phyloP scores from a whole-genome alignment of 1,140 invertebrate genomes.

The Luehdorfia chinensis region DNA sequence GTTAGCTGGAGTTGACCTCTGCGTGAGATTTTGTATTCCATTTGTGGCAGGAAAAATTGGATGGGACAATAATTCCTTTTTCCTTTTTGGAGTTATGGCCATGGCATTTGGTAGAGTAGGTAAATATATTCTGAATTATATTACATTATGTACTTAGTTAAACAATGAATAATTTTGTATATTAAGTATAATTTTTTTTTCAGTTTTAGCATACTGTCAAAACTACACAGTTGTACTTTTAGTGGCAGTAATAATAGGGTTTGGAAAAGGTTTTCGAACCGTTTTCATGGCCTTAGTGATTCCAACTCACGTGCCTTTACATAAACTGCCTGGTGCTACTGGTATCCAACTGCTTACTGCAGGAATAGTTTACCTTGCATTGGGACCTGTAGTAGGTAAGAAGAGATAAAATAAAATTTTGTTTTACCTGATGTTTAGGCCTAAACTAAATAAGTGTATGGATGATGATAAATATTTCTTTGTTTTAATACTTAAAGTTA shows the following conservation, averaged over 20 bases:
- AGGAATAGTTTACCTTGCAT: constrained; percentile 76
- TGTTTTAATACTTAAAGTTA: no score
- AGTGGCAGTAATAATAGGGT: constrained; percentile 79
- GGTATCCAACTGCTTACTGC: constrained; percentile 80
- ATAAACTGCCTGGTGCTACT: constrained; percentile 79
- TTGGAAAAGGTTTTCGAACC: constrained; percentile 80
- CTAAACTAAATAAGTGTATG: no score
- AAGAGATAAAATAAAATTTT: neutral
- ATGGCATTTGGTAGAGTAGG: constrained; percentile 81
- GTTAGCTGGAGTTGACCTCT: constrained; percentile 78
- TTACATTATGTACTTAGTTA: no score
- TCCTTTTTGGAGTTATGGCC: constrained; percentile 80
- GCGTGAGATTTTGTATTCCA: constrained; percentile 79
- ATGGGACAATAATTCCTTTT: constrained; percentile 83
- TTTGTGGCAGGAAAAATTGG: constrained; percentile 80
- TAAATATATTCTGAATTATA: constrained; percentile 64
- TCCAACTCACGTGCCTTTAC: constrained; percentile 80
- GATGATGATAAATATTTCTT: no score
- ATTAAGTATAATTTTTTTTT: constrained; percentile 27
- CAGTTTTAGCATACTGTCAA: constrained; percentile 73
- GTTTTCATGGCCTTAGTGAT: constrained; percentile 83
- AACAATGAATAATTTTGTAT: no score
- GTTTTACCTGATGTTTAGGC: neutral
- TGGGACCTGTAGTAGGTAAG: constrained; percentile 80
- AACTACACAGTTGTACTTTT: constrained; percentile 63